phyloP scores from a whole-genome alignment of 2,888 invertebrate species.

The Ectemnius lituratus region DNA sequence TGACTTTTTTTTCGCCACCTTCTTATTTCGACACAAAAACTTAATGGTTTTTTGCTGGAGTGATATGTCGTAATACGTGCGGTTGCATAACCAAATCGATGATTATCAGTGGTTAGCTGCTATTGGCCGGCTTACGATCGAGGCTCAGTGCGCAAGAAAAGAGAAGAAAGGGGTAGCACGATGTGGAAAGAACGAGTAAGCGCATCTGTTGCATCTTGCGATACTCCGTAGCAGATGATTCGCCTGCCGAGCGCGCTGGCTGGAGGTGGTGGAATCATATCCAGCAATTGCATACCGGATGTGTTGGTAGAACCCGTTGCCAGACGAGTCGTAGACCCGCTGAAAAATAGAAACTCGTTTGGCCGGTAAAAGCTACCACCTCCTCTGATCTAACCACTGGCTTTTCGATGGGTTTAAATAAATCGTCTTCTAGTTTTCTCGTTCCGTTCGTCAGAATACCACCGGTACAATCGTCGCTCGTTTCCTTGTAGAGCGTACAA shows the following conservation, averaged over 20 bases:
- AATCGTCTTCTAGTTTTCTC: not conserved
- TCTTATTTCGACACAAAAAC: no score
- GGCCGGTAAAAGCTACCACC: conserved; percentile 38
- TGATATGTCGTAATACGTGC: no score
- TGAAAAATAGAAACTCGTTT: conserved; percentile 63
- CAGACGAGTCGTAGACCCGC: conserved; percentile 57
- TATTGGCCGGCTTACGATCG: no score
- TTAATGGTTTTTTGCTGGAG: no score
- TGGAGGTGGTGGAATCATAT: conserved; percentile 36
- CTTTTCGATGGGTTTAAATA: conserved; percentile 17
- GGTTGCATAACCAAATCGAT: no score
- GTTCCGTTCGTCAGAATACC: not conserved
- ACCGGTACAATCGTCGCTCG: no score
- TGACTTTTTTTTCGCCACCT: no score
- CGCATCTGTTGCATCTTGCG: conserved; percentile 24
- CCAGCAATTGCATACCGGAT: conserved; percentile 57
- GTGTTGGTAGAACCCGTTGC: conserved; percentile 55
- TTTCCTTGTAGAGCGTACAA: no score
- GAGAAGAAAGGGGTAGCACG: not conserved
- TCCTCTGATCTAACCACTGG: conserved; percentile 21
- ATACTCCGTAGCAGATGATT: conserved; percentile 43
- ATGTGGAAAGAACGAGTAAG: conserved; percentile 46
- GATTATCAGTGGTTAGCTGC: no score
- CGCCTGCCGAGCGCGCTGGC: conserved; percentile 30
- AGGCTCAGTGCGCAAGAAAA: no score